Evolutionary conservation across 1,140 invertebrate species (phyloP), one percentile per base, ranked within the genome.

Genomic region (Pantala flavescens): DNA sequence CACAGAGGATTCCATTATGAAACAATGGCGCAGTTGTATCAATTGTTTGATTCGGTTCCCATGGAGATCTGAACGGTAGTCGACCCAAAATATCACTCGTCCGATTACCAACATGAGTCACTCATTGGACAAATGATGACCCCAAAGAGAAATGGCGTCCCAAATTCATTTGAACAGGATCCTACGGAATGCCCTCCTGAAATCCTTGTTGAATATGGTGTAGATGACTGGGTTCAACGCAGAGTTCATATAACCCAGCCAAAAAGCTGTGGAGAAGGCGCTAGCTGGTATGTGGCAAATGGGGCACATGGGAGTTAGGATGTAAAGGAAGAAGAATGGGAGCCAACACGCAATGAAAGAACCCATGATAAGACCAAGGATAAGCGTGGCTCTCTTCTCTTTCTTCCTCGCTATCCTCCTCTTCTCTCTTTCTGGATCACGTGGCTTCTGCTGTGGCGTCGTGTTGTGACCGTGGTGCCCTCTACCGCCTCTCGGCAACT

Each of bases 191-290:
- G 97, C 96, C 80, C 93, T 88, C 75, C 97, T 89, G 84, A 99
- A 99, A 85, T 99, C 98, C 84, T 98, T 95, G 84, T 99, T 99
- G 86, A 98, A 99, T 79, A 98, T 98, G 71, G 96, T 98, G 84
- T 98, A 98, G 77, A 98, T 98, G 78, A 98, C 93, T 19, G 97
- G 97, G 85, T 99, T 99, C 36, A 98, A 87, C 49, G 97, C 97
- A 36, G 96, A 98, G 84, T 99, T 99, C 88, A 97, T 96, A 83
- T 99, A 99, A 23, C 98, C 98, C 24, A 99, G 86, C 98, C 98
- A 99, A 83, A 99, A 99, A 70, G 96, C 96, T 76, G 98, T 90
- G 36, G 94, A 93, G 81, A 99, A 99, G 1, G 94, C 94, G 77
- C 90, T 89, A 0, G 86, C 87, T 0, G 93, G 92, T 79, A 96